Evolutionary conservation across 2,888 invertebrate species (phyloP).

Genomic region (Xanthorhoe spadicearia): DNA sequence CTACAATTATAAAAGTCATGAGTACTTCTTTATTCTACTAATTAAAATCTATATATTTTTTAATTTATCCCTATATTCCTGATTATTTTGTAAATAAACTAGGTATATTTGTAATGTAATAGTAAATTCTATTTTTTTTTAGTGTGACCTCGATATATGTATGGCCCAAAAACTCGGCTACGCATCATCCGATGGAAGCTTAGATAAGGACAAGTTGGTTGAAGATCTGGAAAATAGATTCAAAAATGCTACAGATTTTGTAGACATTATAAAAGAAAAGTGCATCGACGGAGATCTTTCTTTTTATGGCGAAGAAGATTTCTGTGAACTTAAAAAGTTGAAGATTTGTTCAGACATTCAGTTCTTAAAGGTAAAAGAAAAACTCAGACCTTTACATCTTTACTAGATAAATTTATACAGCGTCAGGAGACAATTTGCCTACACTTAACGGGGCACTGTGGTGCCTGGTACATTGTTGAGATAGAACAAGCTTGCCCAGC

Average conservation of each 20-base stretch:
- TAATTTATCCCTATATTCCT: too few relatives aligned
- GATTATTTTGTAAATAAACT: too few relatives aligned
- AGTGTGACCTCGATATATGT: conserved; percentile 54
- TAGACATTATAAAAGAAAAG: conserved; percentile 39
- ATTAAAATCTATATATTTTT: too few relatives aligned
- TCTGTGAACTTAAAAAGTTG: conserved; percentile 48
- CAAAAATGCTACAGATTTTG: conserved; percentile 34
- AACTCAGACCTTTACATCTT: too few relatives aligned
- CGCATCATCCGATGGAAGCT: conserved; percentile 46
- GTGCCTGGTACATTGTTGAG: too few relatives aligned
- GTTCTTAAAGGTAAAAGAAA: conserved; percentile 32
- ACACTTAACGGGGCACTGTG: too few relatives aligned
- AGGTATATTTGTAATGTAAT: too few relatives aligned
- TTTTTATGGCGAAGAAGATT: conserved; percentile 43
- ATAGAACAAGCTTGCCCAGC: too few relatives aligned
- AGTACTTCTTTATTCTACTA: too few relatives aligned
- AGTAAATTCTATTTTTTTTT: conserved; percentile 26
- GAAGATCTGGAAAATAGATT: conserved; percentile 30
- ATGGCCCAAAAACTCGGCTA: conserved; percentile 49
- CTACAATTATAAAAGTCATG: too few relatives aligned
- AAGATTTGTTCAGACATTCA: conserved; percentile 42
- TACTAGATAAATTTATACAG: too few relatives aligned
- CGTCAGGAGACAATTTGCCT: too few relatives aligned
- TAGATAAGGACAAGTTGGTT: conserved; percentile 44
- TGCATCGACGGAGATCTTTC: conserved; percentile 49